Evolutionary conservation across 2,888 invertebrate species (phyloP), one percentile per base, ranked within the genome.

Genomic region (Agrotis clavis): DNA sequence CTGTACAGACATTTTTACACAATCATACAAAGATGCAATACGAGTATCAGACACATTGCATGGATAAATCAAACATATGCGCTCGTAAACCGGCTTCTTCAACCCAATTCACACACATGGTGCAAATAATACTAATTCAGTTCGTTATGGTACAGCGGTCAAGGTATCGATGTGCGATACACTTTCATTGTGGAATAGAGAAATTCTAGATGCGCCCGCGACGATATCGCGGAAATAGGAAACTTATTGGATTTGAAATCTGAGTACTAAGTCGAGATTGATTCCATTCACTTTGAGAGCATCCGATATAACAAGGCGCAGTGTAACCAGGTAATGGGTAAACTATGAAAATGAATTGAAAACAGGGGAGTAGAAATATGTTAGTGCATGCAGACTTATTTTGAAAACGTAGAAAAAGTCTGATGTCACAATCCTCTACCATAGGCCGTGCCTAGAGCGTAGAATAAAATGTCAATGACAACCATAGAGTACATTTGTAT

Each of bases 121-220:
- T 70, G 70, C 53, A 60, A 74, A 73, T 71, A 62, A 60, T 64
- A 71, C 54, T 67, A 74, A 72, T 75, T 74, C 83, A 67, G 77
- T 82, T 71, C 75, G 85, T 85, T 82, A 87, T 82, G 87, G 84
- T 84, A 86, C 87, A 70, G 81, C 77, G 86, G 86, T 86, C 85
- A 85, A 81, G 71, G 85, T 86, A 83, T 83, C 85, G 83, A 83
- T 82, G 82, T 85, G 74, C 79, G 77, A 83, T 84, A 85, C 69
- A 76, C 77, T 85, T 80, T 78, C 77, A 65, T 79, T 71, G 79
- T 65, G 73, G 67, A 74, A 79, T 77, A 71, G 77, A 75, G 76
- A 76, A 76, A 84, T 79, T 76, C 77, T 83, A 87, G 87, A 83
- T 81, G 74, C 75, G 68, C 56, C 67, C 47, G 67, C 74, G 77